Percentiles rank a stretch among this genome's conserved stretches.
phyloP scores from a whole-genome alignment of 2,888 invertebrate species.

The Ectemnius continuus region DNA sequence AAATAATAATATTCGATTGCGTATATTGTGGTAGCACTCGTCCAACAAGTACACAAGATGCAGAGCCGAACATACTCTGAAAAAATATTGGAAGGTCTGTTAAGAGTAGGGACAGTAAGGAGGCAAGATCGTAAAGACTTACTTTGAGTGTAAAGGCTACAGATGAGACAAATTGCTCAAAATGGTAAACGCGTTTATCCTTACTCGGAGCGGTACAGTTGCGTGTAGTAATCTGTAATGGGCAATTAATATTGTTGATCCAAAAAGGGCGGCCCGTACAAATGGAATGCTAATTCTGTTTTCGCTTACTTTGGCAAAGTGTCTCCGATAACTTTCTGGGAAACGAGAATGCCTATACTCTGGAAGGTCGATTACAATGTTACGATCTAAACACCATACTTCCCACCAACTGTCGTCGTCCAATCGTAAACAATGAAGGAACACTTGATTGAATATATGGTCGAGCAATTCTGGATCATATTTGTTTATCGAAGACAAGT shows the following conservation, averaged over 20 bases:
- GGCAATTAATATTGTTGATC: neutral
- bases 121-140: neutral
- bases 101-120: neutral
- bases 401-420: neutral
- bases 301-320: neutral
- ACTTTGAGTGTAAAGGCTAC: neutral
- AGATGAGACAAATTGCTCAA: too few relatives aligned
- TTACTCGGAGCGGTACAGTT: too few relatives aligned
- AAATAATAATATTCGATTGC: neutral
- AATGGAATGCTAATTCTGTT: neutral
- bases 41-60: neutral
- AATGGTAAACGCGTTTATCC: too few relatives aligned
- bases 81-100: neutral
- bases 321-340: neutral
- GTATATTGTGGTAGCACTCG: neutral
- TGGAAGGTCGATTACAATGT: neutral
- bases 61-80: neutral
- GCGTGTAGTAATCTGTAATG: too few relatives aligned
- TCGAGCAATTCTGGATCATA: neutral
- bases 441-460: neutral
- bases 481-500: neutral
- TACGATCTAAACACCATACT: neutral
- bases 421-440: neutral
- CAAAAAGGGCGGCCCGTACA: neutral
- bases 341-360: neutral